Evolutionary conservation across 2,797 vertebrate genomes (phyloP).

Genomic region (Tragopan temminckii): DNA sequence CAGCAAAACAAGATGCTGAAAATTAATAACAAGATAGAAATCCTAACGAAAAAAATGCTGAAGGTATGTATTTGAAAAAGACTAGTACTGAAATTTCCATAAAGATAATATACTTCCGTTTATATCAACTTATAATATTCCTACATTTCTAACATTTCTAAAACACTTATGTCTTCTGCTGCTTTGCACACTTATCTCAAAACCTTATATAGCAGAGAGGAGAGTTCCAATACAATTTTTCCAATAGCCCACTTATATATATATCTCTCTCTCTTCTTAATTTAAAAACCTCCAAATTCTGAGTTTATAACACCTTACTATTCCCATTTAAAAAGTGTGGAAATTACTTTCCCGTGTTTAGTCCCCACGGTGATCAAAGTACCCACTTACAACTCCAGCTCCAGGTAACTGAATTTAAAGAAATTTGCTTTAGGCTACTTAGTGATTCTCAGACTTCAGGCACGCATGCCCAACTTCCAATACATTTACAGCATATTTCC

Average conservation of each 20-base stretch:
- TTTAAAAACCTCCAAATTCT: background rate
- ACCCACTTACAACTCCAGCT: background rate
- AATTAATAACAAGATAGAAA: background rate
- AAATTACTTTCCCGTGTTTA: background rate
- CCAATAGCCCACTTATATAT: background rate
- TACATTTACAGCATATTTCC: background rate
- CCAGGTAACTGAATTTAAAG: background rate
- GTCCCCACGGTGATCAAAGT: background rate
- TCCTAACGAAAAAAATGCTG: background rate
- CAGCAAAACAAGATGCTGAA: background rate
- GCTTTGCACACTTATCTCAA: background rate
- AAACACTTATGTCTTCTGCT: background rate
- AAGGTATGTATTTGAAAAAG: background rate
- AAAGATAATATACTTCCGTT: background rate
- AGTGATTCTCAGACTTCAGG: background rate
- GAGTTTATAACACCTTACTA: background rate
- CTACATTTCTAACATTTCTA: background rate
- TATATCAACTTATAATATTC: too few species aligned
- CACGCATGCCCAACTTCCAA: background rate
- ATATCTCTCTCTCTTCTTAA: too few species aligned
- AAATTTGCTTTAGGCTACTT: background rate
- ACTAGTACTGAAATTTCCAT: background rate
- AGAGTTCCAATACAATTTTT: background rate
- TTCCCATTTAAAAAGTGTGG: accelerated
- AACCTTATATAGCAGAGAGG: background rate